These are phyloP conservation scores for Drosophila acutilabella DNA, from an alignment of 2,888 invertebrate genomes.

Conservation along the genomic window DNA sequence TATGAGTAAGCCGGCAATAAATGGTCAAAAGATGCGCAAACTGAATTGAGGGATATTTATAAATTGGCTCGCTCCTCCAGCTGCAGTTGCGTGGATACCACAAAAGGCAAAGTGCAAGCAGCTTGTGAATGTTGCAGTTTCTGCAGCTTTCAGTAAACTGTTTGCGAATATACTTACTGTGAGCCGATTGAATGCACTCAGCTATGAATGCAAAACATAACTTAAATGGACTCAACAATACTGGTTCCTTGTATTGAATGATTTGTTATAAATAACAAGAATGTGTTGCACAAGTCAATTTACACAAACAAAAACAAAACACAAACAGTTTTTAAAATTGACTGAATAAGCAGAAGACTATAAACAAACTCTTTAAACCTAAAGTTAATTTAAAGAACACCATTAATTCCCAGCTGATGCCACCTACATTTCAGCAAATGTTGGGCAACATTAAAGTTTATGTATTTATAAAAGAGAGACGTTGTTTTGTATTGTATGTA, in stretches of 20 bases:
- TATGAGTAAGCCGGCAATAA: constrained; percentile 10
- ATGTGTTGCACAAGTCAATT: too few species aligned
- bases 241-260: background rate
- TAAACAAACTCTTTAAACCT: too few species aligned
- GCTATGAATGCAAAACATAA: constrained; percentile 15
- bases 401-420: constrained; percentile 15
- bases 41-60: constrained; percentile 23
- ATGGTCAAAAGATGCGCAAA: constrained; percentile 14
- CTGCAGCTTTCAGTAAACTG: constrained; percentile 40
- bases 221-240: constrained; percentile 10
- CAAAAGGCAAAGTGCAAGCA: constrained; percentile 18
- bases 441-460: constrained; percentile 3
- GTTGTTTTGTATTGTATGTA: constrained; percentile 16
- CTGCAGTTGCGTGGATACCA: background rate
- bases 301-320: too few species aligned
- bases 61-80: constrained; percentile 33
- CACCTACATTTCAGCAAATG: constrained; percentile 12
- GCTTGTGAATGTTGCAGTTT: constrained; percentile 27
- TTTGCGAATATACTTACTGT: constrained; percentile 22
- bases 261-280: background rate
- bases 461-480: background rate
- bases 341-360: too few species aligned
- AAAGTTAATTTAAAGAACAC: too few species aligned
- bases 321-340: too few species aligned
- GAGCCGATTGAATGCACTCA: constrained; percentile 25